Conservation (phyloP, 2,113 vertebrate genomes). For the Thalassarche chlororhynchos region DNA sequence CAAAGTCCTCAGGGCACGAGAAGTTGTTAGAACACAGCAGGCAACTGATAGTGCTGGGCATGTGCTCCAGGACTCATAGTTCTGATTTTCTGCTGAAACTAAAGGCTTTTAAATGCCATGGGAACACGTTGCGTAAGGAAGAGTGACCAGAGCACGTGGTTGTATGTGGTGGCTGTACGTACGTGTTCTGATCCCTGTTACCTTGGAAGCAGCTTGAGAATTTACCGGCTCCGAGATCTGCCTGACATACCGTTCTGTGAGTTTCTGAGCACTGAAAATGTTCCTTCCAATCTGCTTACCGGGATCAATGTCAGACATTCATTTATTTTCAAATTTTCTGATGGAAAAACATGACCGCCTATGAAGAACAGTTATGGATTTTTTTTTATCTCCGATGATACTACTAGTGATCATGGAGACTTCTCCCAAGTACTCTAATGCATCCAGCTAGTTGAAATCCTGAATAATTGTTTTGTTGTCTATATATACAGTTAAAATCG, state of each 20-base stretch:
- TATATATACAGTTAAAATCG: neutral
- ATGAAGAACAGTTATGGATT: neutral
- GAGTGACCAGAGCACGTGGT: neutral
- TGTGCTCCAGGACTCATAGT: neutral
- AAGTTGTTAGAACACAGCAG: neutral
- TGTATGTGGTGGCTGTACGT: rapidly evolving
- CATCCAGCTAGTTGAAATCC: neutral
- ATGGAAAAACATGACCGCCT: neutral
- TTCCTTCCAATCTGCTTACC: neutral
- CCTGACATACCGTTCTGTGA: rapidly evolving
- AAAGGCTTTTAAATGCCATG: neutral
- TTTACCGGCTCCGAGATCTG: neutral
- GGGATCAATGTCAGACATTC: neutral
- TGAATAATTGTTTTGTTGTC: neutral
- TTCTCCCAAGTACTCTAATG: neutral
- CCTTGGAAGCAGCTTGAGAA: neutral
- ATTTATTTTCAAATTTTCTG: neutral
- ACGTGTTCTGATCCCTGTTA: rapidly evolving
- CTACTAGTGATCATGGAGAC: neutral
- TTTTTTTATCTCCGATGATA: neutral
- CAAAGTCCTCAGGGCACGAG: neutral
- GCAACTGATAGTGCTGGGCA: neutral
- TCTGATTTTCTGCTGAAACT: neutral
- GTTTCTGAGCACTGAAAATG: neutral
- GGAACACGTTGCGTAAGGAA: neutral